These are phyloP conservation scores for Pseudococcus jackbeardsleyi DNA, from an alignment of 2,888 invertebrate genomes.

Conservation along the genomic window DNA sequence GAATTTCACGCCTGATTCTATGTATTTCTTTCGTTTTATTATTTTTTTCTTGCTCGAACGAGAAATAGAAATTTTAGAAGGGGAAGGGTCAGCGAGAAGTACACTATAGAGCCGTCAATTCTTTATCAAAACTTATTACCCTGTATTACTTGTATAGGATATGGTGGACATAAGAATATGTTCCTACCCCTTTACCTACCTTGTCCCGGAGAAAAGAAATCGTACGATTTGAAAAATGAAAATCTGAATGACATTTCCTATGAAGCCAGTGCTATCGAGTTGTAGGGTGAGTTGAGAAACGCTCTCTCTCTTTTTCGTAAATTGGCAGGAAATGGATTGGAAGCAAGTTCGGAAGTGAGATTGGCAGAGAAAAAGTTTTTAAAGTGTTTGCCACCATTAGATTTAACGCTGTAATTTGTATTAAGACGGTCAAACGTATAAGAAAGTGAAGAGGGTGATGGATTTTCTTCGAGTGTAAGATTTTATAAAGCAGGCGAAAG, in stretches of 20 bases:
- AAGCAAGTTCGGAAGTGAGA: conserved; percentile 50
- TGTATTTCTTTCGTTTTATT: neutral
- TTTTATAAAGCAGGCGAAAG: neutral
- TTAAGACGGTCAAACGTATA: neutral
- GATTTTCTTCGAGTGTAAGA: neutral
- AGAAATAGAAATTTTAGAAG: neutral
- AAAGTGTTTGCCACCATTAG: neutral
- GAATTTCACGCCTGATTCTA: neutral
- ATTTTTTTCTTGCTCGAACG: neutral
- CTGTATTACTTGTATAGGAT: neutral
- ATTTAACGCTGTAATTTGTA: neutral
- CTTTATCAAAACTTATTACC: conserved; percentile 1
- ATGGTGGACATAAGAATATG: neutral
- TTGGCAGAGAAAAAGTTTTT: conserved; percentile 13
- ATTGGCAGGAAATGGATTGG: conserved; percentile 59
- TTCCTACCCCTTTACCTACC: neutral
- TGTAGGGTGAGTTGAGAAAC: neutral
- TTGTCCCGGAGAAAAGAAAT: neutral
- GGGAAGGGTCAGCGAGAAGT: neutral
- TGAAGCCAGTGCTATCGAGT: neutral
- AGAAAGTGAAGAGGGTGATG: neutral
- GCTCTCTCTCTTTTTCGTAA: neutral
- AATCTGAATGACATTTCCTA: conserved; percentile 50
- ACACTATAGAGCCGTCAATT: neutral
- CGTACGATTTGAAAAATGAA: neutral